Percentiles rank a stretch among this genome's conserved stretches.
Conservation (phyloP, 2,113 vertebrate species). For the Lophochroa leadbeateri region DNA sequence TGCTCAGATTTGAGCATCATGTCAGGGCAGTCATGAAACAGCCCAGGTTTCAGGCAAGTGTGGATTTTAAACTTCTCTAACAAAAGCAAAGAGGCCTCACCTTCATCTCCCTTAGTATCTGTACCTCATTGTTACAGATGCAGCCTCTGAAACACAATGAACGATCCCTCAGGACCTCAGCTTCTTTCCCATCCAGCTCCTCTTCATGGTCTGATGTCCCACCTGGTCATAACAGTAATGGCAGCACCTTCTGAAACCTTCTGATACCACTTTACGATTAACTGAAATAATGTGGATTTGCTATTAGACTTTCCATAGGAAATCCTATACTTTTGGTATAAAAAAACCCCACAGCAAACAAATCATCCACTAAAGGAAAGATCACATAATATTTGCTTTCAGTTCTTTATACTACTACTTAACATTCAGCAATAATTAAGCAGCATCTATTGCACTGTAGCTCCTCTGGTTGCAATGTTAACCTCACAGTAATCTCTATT, state of each 20-base stretch:
- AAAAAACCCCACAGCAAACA: neutral
- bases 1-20: neutral
- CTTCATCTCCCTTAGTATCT: neutral
- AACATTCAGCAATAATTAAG: neutral
- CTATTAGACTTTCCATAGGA: neutral
- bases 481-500: slow-evolving; percentile 10
- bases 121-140: neutral
- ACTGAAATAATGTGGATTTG: neutral
- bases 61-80: neutral
- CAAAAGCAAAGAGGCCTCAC: neutral
- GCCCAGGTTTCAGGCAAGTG: neutral
- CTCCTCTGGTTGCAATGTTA: neutral
- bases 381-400: neutral
- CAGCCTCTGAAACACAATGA: neutral
- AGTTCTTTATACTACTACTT: neutral
- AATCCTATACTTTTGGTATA: neutral
- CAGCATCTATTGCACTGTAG: neutral
- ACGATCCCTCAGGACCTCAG: accelerated
- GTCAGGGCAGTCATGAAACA: accelerated
- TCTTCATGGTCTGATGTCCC: neutral
- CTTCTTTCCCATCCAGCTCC: neutral
- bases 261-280: neutral
- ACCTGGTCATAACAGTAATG: neutral
- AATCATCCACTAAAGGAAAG: neutral
- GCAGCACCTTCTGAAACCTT: neutral